Percentiles rank a stretch among this genome's conserved stretches.
Conservation (phyloP, 2,113 vertebrate species). For the Trichomycterus rosablanca region DNA sequence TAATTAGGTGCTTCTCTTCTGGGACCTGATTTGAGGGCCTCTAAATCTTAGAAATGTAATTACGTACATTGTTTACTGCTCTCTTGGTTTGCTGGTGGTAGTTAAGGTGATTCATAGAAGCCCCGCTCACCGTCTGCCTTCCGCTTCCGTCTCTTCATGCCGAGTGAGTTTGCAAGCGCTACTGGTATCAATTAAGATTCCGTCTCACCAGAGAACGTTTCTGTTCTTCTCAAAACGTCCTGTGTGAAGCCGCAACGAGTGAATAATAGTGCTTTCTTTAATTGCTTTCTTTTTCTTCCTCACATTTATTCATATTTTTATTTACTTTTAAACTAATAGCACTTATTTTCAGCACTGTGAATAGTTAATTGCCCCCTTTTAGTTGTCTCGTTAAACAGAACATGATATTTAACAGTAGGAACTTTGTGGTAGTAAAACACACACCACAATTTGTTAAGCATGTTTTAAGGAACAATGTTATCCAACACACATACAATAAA, state of each 20-base stretch:
- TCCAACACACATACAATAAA: no score
- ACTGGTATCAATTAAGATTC: slow-evolving; percentile 44
- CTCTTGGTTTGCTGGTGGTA: background rate
- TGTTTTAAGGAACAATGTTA: no score
- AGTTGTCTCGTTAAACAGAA: no score
- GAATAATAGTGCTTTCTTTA: slow-evolving; percentile 27
- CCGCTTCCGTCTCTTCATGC: background rate
- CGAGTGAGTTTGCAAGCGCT: slow-evolving; percentile 46
- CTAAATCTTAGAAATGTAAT: background rate
- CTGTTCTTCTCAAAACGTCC: slow-evolving; percentile 47
- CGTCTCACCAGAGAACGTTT: slow-evolving; percentile 42
- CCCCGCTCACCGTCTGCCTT: no score
- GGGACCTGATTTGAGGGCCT: no score
- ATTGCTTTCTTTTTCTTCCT: background rate
- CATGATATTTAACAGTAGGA: no score
- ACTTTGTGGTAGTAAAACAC: no score
- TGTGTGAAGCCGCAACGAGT: slow-evolving; percentile 41
- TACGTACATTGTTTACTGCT: background rate
- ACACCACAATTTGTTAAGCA: no score
- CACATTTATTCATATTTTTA: no score
- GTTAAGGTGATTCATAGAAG: background rate
- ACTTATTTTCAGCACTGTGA: no score
- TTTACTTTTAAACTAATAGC: slow-evolving; percentile 19
- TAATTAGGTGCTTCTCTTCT: no score
- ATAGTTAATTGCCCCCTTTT: no score